These are phyloP conservation scores for Neosilurus hyrtlii DNA, from an alignment of 2,797 vertebrate genomes.

Conservation along the genomic window DNA sequence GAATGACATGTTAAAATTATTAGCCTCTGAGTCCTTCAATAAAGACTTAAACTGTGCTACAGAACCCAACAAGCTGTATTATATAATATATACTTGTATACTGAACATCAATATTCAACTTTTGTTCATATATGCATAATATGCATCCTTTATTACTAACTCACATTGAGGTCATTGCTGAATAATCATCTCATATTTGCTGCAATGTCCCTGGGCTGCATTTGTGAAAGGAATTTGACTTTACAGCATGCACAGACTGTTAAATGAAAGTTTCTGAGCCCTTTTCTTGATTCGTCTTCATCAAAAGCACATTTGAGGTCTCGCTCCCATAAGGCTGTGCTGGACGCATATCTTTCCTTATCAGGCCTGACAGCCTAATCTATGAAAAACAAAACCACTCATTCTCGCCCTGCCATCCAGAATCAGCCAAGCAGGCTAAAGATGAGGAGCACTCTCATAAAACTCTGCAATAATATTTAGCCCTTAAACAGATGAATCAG, in stretches of 20 bases:
- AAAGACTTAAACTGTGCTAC: background rate
- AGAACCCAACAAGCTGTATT: conserved; percentile 18
- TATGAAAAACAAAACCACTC: conserved; percentile 56
- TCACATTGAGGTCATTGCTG: conserved; percentile 47
- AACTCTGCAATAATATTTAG: conserved; percentile 39
- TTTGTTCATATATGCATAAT: conserved; percentile 43
- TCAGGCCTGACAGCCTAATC: conserved; percentile 56
- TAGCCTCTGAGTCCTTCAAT: conserved; percentile 14
- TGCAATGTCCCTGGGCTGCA: conserved; percentile 46
- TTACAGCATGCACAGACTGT: conserved; percentile 53
- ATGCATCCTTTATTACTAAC: conserved; percentile 40
- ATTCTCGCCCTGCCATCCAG: conserved; percentile 51
- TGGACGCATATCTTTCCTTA: conserved; percentile 55
- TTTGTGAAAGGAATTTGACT: conserved; percentile 52
- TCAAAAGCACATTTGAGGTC: conserved; percentile 58
- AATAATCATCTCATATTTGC: conserved; percentile 55
- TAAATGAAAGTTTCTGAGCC: conserved; percentile 49
- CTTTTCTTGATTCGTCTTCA: conserved; percentile 56
- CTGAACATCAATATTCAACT: conserved; percentile 32
- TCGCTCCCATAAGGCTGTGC: conserved; percentile 51
- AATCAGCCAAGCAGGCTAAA: conserved; percentile 48
- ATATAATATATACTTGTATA: conserved; percentile 6
- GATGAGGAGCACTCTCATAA: conserved; percentile 44
- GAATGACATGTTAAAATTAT: conserved; percentile 11
- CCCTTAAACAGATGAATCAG: conserved; percentile 35